Conservation (phyloP, 2,797 vertebrate species). For the Chaenodraco wilsoni region DNA sequence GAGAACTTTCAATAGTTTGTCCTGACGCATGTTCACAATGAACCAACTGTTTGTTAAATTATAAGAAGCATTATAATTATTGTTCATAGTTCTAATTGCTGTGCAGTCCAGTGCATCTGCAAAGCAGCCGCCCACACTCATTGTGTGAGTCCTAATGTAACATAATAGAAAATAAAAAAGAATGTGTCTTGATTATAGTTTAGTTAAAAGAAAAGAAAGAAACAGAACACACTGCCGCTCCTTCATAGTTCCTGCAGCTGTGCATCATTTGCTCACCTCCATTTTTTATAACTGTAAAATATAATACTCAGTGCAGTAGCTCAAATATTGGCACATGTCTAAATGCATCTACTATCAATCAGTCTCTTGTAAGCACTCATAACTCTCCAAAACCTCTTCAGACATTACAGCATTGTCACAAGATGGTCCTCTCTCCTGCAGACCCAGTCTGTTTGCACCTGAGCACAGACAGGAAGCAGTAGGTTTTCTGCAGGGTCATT, state of each 20-base stretch:
- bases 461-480: constrained; percentile 51
- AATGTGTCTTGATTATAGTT: background rate
- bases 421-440: background rate
- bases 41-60: background rate
- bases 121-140: background rate
- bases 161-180: background rate
- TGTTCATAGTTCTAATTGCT: background rate
- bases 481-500: constrained; percentile 41
- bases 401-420: background rate
- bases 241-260: too few species aligned
- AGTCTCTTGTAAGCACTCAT: background rate
- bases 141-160: background rate
- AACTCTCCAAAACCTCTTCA: background rate
- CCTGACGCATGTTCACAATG: background rate
- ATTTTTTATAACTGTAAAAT: background rate
- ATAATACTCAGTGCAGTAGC: background rate
- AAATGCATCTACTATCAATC: background rate
- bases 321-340: background rate
- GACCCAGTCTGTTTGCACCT: constrained; percentile 1
- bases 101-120: background rate
- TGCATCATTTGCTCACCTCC: too few species aligned
- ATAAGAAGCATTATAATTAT: background rate
- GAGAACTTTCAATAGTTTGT: too few species aligned
- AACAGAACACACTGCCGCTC: too few species aligned
- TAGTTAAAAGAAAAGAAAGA: background rate